Evolutionary conservation across 2,888 invertebrate genomes (phyloP).

Genomic region (Pandemis corylana): DNA sequence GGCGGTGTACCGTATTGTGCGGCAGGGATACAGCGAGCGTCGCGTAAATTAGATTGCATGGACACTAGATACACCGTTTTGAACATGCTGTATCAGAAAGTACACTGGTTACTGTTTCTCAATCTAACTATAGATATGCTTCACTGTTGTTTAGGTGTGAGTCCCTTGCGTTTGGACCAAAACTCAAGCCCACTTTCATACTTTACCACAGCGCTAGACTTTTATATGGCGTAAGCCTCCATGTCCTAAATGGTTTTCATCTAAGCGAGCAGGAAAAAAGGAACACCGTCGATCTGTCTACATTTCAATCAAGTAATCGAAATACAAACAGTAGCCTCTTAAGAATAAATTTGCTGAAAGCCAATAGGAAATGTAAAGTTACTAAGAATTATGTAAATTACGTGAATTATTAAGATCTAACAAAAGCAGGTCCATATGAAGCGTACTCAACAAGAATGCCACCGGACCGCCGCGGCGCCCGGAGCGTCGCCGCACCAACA

Average conservation of each 20-base stretch:
- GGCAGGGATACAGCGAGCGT: constrained; percentile 66
- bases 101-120: constrained; percentile 47
- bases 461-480: constrained; percentile 63
- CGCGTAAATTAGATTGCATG: constrained; percentile 79
- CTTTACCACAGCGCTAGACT: too few relatives aligned
- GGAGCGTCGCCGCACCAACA: constrained; percentile 69
- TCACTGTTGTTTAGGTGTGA: constrained; percentile 20
- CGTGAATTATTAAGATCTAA: background rate
- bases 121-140: constrained; percentile 30
- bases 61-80: constrained; percentile 68
- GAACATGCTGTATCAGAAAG: constrained; percentile 61
- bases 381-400: too few relatives aligned
- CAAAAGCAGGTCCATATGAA: constrained; percentile 27
- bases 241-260: too few relatives aligned
- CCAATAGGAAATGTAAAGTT: too few relatives aligned
- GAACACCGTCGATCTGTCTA: too few relatives aligned
- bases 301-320: too few relatives aligned
- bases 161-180: background rate
- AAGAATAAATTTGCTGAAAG: too few relatives aligned
- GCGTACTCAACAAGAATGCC: constrained; percentile 54
- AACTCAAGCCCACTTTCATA: background rate
- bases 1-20: constrained; percentile 63
- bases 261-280: too few relatives aligned
- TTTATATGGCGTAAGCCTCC: too few relatives aligned
- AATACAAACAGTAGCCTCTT: too few relatives aligned